phyloP scores from a whole-genome alignment of 2,113 vertebrate species.

The Crotalus viridis region DNA sequence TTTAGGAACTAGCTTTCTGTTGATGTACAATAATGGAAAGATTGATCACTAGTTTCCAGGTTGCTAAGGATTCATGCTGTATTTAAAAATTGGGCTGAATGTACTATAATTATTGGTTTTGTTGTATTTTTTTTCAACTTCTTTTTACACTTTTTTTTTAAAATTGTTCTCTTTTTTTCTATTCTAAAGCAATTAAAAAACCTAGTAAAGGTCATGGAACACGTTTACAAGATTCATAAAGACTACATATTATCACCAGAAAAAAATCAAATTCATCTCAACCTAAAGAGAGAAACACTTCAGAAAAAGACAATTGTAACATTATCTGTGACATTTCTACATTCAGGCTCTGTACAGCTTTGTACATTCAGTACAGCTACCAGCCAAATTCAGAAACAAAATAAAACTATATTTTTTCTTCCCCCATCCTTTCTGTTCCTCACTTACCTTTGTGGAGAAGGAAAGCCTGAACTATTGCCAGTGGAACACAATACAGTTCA shows the following conservation, averaged over 20 bases:
- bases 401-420: neutral
- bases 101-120: neutral
- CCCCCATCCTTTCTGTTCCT: neutral
- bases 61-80: neutral
- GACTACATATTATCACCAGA: neutral
- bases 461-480: neutral
- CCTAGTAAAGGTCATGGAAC: neutral
- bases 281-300: slow-evolving; percentile 31
- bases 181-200: neutral
- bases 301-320: neutral
- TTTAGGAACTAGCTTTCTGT: neutral
- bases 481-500: neutral
- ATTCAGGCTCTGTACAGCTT: neutral
- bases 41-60: neutral
- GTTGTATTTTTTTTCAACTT: neutral
- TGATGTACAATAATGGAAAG: neutral
- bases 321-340: slow-evolving; percentile 5
- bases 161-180: neutral
- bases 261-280: slow-evolving; percentile 12
- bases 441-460: neutral
- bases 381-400: neutral
- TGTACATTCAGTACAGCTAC: neutral
- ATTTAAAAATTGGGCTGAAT: neutral
- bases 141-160: neutral
- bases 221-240: neutral